Percentiles rank a stretch among this genome's conserved stretches.
Conservation (phyloP, 2,797 vertebrate genomes). For the Kryptopterus vitreolus region DNA sequence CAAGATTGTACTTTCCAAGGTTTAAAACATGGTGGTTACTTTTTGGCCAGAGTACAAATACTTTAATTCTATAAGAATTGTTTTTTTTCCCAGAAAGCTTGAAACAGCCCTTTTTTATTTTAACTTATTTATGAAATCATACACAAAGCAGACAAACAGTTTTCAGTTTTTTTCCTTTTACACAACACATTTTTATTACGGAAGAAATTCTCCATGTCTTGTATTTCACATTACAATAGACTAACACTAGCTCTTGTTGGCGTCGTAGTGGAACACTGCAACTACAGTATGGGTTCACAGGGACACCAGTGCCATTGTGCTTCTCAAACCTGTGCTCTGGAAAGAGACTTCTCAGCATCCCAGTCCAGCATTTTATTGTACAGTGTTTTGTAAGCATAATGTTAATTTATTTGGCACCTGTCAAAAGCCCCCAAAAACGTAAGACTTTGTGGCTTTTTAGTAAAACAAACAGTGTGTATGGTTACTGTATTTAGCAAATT, state of each 20-base stretch:
- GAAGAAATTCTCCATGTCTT: constrained; percentile 33
- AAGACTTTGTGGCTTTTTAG: constrained; percentile 15
- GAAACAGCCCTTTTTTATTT: constrained; percentile 33
- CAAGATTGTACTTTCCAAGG: too few species aligned
- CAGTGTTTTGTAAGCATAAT: constrained; percentile 47
- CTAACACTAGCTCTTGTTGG: constrained; percentile 41
- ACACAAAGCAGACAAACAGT: constrained; percentile 23
- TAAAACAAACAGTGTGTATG: constrained; percentile 12
- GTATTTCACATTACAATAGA: constrained; percentile 39
- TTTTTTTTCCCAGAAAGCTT: constrained; percentile 18
- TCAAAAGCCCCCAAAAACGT: constrained; percentile 27
- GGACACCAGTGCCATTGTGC: constrained; percentile 50
- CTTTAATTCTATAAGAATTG: neutral
- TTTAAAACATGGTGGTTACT: neutral
- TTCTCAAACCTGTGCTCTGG: constrained; percentile 57
- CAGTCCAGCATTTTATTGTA: constrained; percentile 52
- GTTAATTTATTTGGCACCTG: constrained; percentile 24
- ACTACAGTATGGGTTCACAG: constrained; percentile 32
- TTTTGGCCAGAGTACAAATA: neutral
- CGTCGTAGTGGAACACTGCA: constrained; percentile 40
- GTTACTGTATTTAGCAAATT: constrained; percentile 5
- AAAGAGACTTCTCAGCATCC: constrained; percentile 46
- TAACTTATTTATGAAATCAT: constrained; percentile 15
- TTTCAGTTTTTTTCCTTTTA: constrained; percentile 18
- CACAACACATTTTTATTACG: constrained; percentile 57